Evolutionary conservation across 2,888 invertebrate species (phyloP).

Genomic region (Emmelina monodactyla): DNA sequence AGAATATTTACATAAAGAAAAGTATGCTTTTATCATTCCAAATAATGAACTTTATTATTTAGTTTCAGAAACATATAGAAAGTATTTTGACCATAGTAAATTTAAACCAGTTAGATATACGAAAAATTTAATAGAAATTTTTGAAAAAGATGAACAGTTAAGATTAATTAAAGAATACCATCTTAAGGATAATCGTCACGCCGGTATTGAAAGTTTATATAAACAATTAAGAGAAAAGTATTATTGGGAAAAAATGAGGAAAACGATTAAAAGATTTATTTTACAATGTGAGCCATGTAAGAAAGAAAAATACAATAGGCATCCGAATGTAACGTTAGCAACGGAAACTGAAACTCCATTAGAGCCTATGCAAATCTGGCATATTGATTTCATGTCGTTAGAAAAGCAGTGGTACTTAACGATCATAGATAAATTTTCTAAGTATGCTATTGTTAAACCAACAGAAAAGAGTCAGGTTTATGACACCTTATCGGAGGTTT

Average conservation of each 20-base stretch:
- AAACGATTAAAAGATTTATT: constrained; percentile 8
- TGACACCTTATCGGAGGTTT: constrained; percentile 14
- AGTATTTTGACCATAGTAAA: constrained; percentile 6
- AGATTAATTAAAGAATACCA: constrained; percentile 9
- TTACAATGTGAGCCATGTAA: constrained; percentile 6
- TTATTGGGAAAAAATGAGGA: constrained; percentile 9
- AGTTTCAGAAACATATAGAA: constrained; percentile 7
- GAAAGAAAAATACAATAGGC: constrained; percentile 12
- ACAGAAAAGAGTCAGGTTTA: constrained; percentile 13
- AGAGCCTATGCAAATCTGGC: constrained; percentile 11
- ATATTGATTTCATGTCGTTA: constrained; percentile 12
- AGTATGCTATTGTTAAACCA: constrained; percentile 13
- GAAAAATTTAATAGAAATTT: constrained; percentile 7
- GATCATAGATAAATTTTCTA: constrained; percentile 16
- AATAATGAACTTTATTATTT: constrained; percentile 9
- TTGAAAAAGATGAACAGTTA: constrained; percentile 9
- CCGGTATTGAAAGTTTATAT: constrained; percentile 8
- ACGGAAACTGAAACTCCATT: constrained; percentile 8
- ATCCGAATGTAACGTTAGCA: constrained; percentile 3
- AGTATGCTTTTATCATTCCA: constrained; percentile 11
- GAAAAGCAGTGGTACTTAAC: constrained; percentile 15
- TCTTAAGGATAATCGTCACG: constrained; percentile 8
- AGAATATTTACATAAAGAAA: constrained; percentile 9
- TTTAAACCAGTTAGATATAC: constrained; percentile 8
- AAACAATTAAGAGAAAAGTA: constrained; percentile 11